Base-by-base conservation (phyloP, 2,888 invertebrate species). In the Nebria brevicollis region DNA sequence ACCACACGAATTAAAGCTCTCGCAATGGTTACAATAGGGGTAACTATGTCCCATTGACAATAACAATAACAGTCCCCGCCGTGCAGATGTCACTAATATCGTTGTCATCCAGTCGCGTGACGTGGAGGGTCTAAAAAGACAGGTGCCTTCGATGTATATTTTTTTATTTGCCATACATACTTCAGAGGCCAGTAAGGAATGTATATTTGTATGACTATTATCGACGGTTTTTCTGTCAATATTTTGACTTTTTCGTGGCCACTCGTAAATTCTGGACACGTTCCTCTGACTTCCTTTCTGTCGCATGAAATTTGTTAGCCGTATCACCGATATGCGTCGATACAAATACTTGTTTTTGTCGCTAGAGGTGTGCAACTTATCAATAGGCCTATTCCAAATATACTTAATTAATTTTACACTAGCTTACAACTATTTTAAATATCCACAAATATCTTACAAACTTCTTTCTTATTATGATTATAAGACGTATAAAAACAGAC, bases 81-180 rank as follows among this genome's bases (percentile, higher is more conserved):
- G 64, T 66, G 78, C 78, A 78, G 78, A 78, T 78, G 78, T 78
- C 78, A 66, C 15, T 15, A 66, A 11, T 66, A n/a, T 66, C 77
- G 73, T 78, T 78, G 78, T 78, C 78, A 73, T 78, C 26, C 72
- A 25, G 34, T 77, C 77, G 77, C 77, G 77, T 77, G 54, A 54
- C 54, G 77, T 72, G 77, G 77, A 77, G 54, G 77, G 77, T 77
- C 77, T 42, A 34, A 54, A 73, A 66, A 13, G 70, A 25, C 34
- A 25, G 64, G 72, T 72, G 72, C 64, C 65, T 65, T 65, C n/a
- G 73, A 66, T 78, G 73, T 78, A 72, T 34, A 78, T 66, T 73
- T 65, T 73, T 77, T 78, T 78, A 73, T 68, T 78, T 26, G 15
- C 41, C 66, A 11, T 7, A 66, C 5, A 11, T 7, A 66, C 5